phyloP scores from a whole-genome alignment of 1,140 invertebrate species.

The Druon quercuslanigerum region DNA sequence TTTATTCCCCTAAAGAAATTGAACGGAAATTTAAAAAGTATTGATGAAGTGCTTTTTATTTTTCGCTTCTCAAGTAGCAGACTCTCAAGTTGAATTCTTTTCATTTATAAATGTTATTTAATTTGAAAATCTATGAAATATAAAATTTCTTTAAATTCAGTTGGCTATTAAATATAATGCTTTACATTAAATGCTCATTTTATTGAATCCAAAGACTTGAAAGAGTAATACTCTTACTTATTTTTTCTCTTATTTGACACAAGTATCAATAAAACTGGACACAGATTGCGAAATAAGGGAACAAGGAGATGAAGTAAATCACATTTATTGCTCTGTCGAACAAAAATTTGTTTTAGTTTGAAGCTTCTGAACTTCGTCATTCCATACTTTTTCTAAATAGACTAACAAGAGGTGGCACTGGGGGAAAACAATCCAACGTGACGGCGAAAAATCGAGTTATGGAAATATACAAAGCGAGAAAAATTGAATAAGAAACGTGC shows the following conservation, averaged over 20 bases:
- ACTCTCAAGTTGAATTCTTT: too few species aligned
- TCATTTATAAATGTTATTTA: not conserved
- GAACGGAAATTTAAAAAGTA: too few species aligned
- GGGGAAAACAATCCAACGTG: not conserved
- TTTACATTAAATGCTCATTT: not conserved
- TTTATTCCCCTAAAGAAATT: too few species aligned
- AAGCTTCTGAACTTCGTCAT: not conserved
- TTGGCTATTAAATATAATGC: not conserved
- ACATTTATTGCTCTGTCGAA: not conserved
- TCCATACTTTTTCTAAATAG: not conserved
- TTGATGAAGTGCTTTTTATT: too few species aligned
- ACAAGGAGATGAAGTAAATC: not conserved
- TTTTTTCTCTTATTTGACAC: not conserved
- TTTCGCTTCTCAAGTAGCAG: too few species aligned
- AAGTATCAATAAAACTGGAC: not conserved
- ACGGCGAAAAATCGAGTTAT: not conserved
- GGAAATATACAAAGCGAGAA: slow-evolving; percentile 2
- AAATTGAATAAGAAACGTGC: not conserved
- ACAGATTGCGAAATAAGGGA: not conserved
- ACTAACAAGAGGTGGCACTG: not conserved
- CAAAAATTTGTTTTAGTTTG: not conserved
- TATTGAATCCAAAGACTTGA: not conserved
- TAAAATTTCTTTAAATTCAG: not conserved
- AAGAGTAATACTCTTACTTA: not conserved
- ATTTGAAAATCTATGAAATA: slow-evolving; percentile 3